phyloP scores from a whole-genome alignment of 2,113 vertebrate species.

The Corvus cornix region DNA sequence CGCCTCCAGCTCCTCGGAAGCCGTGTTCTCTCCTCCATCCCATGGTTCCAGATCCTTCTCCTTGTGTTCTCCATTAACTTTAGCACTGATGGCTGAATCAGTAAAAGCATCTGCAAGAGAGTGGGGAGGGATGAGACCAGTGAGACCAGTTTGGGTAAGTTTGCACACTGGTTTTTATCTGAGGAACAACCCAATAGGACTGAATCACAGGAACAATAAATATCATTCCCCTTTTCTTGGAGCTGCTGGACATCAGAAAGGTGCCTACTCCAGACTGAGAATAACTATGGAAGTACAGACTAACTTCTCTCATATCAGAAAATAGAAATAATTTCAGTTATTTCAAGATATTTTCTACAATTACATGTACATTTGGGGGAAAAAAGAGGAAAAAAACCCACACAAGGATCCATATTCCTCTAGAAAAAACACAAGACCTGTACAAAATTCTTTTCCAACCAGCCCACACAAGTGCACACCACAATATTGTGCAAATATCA shows the following conservation, averaged over 20 bases:
- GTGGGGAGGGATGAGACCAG: neutral
- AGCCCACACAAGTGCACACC: neutral
- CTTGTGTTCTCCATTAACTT: conserved; percentile 96
- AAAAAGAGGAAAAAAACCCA: too few relatives aligned
- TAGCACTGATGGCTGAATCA: conserved; percentile 88
- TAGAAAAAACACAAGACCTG: neutral
- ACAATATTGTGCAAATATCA: neutral
- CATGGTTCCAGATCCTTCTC: conserved; percentile 98
- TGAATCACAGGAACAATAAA: neutral
- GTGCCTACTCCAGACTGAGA: neutral
- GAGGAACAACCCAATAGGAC: neutral
- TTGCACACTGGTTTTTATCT: neutral
- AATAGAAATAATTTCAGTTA: neutral
- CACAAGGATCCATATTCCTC: neutral
- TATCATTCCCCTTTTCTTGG: neutral
- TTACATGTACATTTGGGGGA: neutral
- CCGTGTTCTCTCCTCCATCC: conserved; percentile 87
- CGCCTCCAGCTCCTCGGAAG: conserved; percentile 88
- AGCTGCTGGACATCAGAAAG: neutral
- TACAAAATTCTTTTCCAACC: neutral
- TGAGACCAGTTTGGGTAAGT: neutral
- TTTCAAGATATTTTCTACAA: neutral
- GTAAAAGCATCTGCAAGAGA: conserved; percentile 91
- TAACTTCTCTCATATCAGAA: neutral
- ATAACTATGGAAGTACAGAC: neutral